A percentile compares a stretch with the other conserved stretches of the same genome.
phyloP scores from a whole-genome alignment of 2,888 invertebrate genomes.

The Dicyrtomina minuta region DNA sequence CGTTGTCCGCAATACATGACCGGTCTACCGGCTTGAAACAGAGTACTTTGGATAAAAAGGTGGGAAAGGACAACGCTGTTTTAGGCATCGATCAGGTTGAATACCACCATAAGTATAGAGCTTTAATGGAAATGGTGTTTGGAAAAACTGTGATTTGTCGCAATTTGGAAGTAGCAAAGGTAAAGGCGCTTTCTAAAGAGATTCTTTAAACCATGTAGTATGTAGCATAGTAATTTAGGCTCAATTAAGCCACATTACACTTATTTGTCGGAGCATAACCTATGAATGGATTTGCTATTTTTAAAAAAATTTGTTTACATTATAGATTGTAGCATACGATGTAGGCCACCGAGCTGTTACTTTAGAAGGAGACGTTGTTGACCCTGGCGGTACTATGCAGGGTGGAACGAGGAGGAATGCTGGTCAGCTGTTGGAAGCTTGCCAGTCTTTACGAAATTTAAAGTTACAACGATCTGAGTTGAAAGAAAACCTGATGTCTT shows the following conservation, averaged over 20 bases:
- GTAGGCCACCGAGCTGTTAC: constrained; percentile 65
- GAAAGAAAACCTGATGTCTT: neutral
- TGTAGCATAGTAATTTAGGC: too few relatives aligned
- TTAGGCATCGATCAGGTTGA: constrained; percentile 78
- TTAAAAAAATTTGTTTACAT: constrained; percentile 55
- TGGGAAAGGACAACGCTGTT: constrained; percentile 77
- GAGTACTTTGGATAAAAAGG: constrained; percentile 57
- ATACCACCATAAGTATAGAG: constrained; percentile 66
- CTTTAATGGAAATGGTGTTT: constrained; percentile 86
- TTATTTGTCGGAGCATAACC: too few relatives aligned
- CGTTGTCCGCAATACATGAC: constrained; percentile 37
- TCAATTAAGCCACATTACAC: too few relatives aligned
- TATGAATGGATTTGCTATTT: too few relatives aligned
- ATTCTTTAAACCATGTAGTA: too few relatives aligned
- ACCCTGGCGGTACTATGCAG: constrained; percentile 84
- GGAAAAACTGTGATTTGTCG: constrained; percentile 81
- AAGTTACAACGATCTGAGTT: constrained; percentile 12
- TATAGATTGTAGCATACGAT: constrained; percentile 55
- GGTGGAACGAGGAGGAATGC: constrained; percentile 67
- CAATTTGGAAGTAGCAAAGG: constrained; percentile 76
- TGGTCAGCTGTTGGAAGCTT: constrained; percentile 34
- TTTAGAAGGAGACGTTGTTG: constrained; percentile 85
- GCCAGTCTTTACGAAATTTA: constrained; percentile 23
- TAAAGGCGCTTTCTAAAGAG: constrained; percentile 54
- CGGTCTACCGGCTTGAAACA: too few relatives aligned